Percentiles rank a stretch among this genome's conserved stretches.
These are phyloP conservation scores for Bolinopsis microptera DNA, from an alignment of 37 sponge, comb jelly and placozoan genomes.

Conservation along the genomic window DNA sequence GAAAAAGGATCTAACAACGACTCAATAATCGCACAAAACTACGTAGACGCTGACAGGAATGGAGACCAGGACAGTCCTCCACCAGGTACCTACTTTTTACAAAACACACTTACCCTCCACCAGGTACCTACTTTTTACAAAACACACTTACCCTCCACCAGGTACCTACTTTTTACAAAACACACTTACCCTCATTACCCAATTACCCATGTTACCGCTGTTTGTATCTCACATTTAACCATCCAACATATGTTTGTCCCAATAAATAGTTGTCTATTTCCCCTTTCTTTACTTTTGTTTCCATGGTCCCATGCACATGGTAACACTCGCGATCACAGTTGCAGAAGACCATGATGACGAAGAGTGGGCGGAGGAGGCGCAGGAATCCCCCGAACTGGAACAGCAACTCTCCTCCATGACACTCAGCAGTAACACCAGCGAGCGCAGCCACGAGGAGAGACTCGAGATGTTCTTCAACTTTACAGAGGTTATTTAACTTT, in stretches of 20 bases:
- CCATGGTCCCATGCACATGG: too few species aligned
- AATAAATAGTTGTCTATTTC: too few species aligned
- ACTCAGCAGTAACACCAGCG: conserved; percentile 69
- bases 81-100: neutral
- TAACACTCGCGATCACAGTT: too few species aligned
- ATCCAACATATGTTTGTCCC: too few species aligned
- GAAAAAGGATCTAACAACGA: conserved; percentile 1
- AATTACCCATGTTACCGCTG: neutral
- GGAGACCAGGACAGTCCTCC: conserved; percentile 58
- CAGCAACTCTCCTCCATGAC: conserved; percentile 83
- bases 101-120: neutral
- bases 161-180: neutral
- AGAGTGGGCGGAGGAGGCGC: conserved; percentile 89
- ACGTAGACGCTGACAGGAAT: conserved; percentile 51
- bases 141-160: conserved; percentile 1
- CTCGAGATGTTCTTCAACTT: conserved; percentile 87
- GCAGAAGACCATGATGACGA: conserved; percentile 73
- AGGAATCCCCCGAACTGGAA: conserved; percentile 79
- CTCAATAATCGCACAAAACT: conserved; percentile 31
- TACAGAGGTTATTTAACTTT: conserved; percentile 81
- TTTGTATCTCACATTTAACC: too few species aligned
- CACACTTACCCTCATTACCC: neutral
- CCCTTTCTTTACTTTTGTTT: too few species aligned
- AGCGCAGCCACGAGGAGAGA: conserved; percentile 68
- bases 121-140: neutral